phyloP scores from a whole-genome alignment of 2,797 vertebrate species.

The Danio choprae region DNA sequence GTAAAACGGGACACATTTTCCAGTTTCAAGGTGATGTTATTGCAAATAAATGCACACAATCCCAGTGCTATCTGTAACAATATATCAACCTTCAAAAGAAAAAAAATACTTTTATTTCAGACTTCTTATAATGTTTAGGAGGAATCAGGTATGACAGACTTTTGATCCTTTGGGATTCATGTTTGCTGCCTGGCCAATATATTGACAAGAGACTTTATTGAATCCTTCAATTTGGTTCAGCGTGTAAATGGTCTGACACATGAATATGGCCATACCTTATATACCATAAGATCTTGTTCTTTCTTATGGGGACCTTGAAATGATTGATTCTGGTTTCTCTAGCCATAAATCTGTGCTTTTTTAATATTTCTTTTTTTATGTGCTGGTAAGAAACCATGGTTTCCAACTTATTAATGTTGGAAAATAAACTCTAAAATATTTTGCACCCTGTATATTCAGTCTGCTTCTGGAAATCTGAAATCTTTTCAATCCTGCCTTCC shows the following conservation, averaged over 20 bases:
- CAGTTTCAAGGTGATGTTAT: no score
- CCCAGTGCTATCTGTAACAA: neutral
- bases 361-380: neutral
- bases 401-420: neutral
- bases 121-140: neutral
- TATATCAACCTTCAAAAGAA: neutral
- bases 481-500: no score
- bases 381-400: neutral
- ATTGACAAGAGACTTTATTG: neutral
- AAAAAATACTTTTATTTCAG: neutral
- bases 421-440: neutral
- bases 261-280: neutral
- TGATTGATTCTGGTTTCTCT: neutral
- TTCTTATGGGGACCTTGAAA: neutral
- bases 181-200: neutral
- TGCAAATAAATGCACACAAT: no score
- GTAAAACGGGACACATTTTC: no score
- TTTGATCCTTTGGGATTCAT: neutral
- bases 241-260: neutral
- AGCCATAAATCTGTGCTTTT: neutral
- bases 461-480: no score
- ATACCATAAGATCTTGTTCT: constrained; percentile 3
- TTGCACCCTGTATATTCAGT: no score
- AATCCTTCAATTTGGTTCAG: neutral
- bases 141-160: neutral